Evolutionary conservation across 2,113 vertebrate species (phyloP), one percentile per base, ranked within the genome.

Genomic region (Pampusana beccarii): DNA sequence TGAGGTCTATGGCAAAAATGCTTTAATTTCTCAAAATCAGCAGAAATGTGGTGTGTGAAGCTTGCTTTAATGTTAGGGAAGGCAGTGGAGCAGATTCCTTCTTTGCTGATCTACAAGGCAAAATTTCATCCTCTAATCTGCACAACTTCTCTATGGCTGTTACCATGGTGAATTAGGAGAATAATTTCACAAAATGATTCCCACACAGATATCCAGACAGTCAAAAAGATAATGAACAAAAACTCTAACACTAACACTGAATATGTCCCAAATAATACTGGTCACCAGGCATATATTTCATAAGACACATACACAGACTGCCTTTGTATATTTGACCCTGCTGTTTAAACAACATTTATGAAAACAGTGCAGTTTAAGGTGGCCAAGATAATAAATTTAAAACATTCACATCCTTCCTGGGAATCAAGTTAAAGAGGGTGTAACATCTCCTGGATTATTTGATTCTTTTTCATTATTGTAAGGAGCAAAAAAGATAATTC

Each of bases 131-230:
- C 20, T 36, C 7, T 72, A 44, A 12, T 71, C 56, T 90, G 11
- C 64, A 73, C 44, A 78, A 42, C 16, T 57, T 66, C 46, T 90
- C 36, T 80, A 18, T 51, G 23, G 16, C 46, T 83, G 71, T 94
- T 96, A 84, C 75, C 61, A 91, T 74, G 77, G 83, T 90, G 61
- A 96, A 90, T 81, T 92, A 88, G 67, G 33, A 86, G 65, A 51
- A 88, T 42, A 84, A 78, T 42, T 84, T 86, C 56, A 60, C 64
- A 29, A 70, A 16, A 10, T 46, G 31, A 57, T 78, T 93, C 42
- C 48, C 28, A 70, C 23, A 70, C 36, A 95, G 50, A 77, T 28
- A 36, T 4, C 16, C 28, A 53, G 29, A 42, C 9, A 66, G 7
- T 53, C 34, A 80, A 91, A 89, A 95, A 40, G 7, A 38, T 61